These are phyloP conservation scores for Chionodraco myersi DNA, from an alignment of 2,113 vertebrate species.

Conservation along the genomic window DNA sequence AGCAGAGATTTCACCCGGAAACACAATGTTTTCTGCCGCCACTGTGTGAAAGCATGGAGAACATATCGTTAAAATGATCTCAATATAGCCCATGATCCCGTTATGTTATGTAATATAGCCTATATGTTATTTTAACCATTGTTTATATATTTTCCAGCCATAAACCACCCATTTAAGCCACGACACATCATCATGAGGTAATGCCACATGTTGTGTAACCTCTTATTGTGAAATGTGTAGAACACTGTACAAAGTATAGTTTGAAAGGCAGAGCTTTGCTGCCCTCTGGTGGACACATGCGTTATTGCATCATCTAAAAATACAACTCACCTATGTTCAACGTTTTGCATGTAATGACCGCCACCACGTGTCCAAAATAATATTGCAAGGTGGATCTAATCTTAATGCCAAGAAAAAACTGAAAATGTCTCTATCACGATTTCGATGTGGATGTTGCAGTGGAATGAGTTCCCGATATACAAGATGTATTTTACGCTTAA, in stretches of 20 bases:
- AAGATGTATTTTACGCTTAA: too few relatives aligned
- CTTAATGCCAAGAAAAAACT: too few relatives aligned
- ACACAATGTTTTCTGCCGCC: constrained; percentile 37
- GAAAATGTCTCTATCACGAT: too few relatives aligned
- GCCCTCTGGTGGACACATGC: constrained; percentile 47
- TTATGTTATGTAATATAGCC: not conserved
- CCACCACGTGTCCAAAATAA: too few relatives aligned
- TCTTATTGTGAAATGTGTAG: not conserved
- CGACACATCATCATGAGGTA: not conserved
- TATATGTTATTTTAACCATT: too few relatives aligned
- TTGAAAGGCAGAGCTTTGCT: constrained; percentile 32
- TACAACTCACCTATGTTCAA: too few relatives aligned
- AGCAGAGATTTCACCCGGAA: constrained; percentile 70
- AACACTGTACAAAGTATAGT: not conserved
- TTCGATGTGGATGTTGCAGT: too few relatives aligned
- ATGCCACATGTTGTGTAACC: not conserved
- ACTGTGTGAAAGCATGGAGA: not conserved
- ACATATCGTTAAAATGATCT: not conserved
- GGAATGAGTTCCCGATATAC: too few relatives aligned
- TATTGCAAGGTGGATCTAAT: too few relatives aligned
- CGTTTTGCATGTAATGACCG: too few relatives aligned
- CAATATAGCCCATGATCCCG: too few relatives aligned
- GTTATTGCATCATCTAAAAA: not conserved
- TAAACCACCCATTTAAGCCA: not conserved
- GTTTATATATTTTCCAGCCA: not conserved